Evolutionary conservation across 2,888 invertebrate species (phyloP).

Genomic region (Plemyria rubiginata): DNA sequence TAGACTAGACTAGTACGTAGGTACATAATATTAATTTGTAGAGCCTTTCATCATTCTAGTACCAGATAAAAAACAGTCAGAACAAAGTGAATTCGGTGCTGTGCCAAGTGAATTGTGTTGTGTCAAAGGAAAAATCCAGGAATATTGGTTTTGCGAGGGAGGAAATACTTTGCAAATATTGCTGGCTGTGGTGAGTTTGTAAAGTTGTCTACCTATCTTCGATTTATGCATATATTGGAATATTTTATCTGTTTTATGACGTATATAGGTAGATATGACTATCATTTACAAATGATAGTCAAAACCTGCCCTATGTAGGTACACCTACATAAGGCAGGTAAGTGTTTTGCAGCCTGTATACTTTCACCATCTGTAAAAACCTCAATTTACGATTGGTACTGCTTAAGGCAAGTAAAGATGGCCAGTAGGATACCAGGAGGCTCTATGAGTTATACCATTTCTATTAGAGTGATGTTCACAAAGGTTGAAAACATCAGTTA

Average conservation of each 20-base stretch:
- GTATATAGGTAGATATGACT: not conserved
- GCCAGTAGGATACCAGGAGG: not conserved
- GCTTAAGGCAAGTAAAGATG: no score
- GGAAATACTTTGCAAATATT: conserved; percentile 26
- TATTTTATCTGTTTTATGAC: not conserved
- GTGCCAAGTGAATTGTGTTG: conserved; percentile 13
- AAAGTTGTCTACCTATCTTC: not conserved
- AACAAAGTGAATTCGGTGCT: not conserved
- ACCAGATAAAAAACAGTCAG: not conserved
- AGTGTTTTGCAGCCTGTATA: not conserved
- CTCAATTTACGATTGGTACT: not conserved
- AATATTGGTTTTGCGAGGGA: conserved; percentile 24
- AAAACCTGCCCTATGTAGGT: no score
- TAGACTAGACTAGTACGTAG: no score
- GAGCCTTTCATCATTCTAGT: not conserved
- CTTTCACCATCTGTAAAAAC: not conserved
- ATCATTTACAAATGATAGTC: no score
- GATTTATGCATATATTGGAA: not conserved
- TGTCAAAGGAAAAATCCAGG: conserved; percentile 6
- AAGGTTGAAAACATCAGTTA: no score
- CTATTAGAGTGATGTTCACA: no score
- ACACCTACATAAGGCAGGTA: no score
- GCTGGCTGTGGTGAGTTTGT: conserved; percentile 25
- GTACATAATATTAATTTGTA: not conserved
- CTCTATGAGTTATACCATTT: no score